phyloP scores from a whole-genome alignment of 2,113 vertebrate species.

The Eptatretus burgeri region DNA sequence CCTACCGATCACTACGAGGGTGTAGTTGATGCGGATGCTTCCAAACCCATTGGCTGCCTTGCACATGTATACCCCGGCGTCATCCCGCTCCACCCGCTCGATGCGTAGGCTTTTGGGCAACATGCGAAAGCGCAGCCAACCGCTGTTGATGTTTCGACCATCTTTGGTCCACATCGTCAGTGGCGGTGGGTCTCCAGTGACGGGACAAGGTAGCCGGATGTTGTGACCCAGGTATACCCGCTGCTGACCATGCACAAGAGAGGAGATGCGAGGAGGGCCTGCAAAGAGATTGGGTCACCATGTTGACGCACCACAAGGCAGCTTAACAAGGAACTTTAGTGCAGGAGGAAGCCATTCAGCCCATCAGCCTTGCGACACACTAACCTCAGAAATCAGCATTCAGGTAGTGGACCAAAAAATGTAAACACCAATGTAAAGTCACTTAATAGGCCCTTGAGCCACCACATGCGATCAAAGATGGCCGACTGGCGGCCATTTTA shows the following conservation, averaged over 20 bases:
- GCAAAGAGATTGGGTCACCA: neutral
- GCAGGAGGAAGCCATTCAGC: too few species aligned
- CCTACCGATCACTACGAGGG: slow-evolving; percentile 14
- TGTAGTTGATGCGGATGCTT: slow-evolving; percentile 17
- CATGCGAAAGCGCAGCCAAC: slow-evolving; percentile 15
- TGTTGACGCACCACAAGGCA: too few species aligned
- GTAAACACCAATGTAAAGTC: too few species aligned
- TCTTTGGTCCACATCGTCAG: slow-evolving; percentile 18
- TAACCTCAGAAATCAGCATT: too few species aligned
- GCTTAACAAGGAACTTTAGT: too few species aligned
- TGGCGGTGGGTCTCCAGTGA: slow-evolving; percentile 16
- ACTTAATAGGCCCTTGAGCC: too few species aligned
- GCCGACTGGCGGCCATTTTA: too few species aligned
- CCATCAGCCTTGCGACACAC: too few species aligned
- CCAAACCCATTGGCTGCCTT: slow-evolving; percentile 17
- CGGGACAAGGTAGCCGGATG: slow-evolving; percentile 15
- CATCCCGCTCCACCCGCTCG: slow-evolving; percentile 14
- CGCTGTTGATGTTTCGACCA: slow-evolving; percentile 14
- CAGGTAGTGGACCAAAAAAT: too few species aligned
- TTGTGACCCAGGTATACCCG: slow-evolving; percentile 13
- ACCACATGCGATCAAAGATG: too few species aligned
- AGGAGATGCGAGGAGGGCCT: slow-evolving; percentile 15
- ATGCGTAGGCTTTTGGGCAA: slow-evolving; percentile 14
- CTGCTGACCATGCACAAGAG: slow-evolving; percentile 13
- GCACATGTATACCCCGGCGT: slow-evolving; percentile 16